Evolutionary conservation across 2,888 invertebrate species (phyloP).

Genomic region (Dendrolimus pini): DNA sequence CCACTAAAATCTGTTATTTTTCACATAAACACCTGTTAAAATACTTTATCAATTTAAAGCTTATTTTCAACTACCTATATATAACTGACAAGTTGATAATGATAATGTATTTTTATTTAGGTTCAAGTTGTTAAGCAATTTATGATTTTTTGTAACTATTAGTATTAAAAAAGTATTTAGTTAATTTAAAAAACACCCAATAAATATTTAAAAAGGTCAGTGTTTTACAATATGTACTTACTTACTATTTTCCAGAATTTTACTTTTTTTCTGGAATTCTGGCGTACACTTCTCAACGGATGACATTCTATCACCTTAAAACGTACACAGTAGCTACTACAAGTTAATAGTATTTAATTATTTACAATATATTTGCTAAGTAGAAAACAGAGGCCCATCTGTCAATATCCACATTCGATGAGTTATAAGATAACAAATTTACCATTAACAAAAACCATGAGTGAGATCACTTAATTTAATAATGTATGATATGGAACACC

Average conservation of each 20-base stretch:
- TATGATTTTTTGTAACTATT: no score
- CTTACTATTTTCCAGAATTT: neutral
- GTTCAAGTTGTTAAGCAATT: no score
- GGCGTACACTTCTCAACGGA: neutral
- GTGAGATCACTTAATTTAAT: constrained; percentile 8
- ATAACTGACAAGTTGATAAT: no score
- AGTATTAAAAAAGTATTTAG: no score
- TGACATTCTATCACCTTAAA: neutral
- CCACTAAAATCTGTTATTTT: no score
- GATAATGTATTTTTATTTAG: no score
- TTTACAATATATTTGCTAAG: constrained; percentile 9
- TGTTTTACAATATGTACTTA: no score
- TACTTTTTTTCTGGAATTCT: neutral
- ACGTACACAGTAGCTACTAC: neutral
- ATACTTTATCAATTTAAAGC: no score
- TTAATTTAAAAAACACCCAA: no score
- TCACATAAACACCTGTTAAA: no score
- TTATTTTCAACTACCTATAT: no score
- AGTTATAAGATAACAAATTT: neutral
- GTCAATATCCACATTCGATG: neutral
- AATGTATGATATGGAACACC: neutral
- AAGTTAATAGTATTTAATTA: constrained; percentile 8
- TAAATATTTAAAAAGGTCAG: no score
- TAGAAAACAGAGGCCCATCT: neutral
- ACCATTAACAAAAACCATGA: neutral